These are phyloP conservation scores for Girardinus metallicus DNA, from an alignment of 2,797 vertebrate species.

Conservation along the genomic window DNA sequence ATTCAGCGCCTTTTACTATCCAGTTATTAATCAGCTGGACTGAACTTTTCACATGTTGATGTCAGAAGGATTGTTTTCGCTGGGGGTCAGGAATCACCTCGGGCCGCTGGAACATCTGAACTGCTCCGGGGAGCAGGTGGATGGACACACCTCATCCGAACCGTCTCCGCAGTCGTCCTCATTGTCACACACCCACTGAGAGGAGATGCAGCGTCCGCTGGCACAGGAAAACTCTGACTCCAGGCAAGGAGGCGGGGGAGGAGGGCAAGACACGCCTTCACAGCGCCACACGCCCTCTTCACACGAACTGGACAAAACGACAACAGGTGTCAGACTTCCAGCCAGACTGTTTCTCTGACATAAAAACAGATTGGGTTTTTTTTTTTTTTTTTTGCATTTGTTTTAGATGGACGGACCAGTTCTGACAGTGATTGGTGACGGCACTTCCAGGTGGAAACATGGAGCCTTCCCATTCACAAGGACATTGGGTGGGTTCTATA, in stretches of 20 bases:
- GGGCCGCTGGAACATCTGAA: constrained; percentile 77
- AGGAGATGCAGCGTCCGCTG: constrained; percentile 84
- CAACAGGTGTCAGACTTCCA: neutral
- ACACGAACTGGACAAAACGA: constrained; percentile 82
- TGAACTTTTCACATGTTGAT: no score
- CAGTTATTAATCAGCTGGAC: no score
- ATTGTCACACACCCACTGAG: constrained; percentile 90
- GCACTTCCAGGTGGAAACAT: constrained; percentile 82
- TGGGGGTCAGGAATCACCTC: constrained; percentile 32
- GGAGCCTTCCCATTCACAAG: constrained; percentile 85
- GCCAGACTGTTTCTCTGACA: neutral
- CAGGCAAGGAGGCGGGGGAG: constrained; percentile 65
- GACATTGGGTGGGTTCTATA: constrained; percentile 78
- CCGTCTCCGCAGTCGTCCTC: constrained; percentile 92
- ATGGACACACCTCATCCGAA: constrained; percentile 86
- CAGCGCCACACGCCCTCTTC: constrained; percentile 84
- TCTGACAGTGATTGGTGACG: constrained; percentile 83
- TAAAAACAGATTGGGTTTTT: neutral
- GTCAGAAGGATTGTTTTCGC: no score
- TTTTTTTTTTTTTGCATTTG: neutral
- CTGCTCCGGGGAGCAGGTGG: constrained; percentile 79
- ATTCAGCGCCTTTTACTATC: no score
- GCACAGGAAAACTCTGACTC: constrained; percentile 84
- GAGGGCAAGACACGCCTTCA: constrained; percentile 68
- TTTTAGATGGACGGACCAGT: constrained; percentile 82